phyloP scores from a whole-genome alignment of 2,113 vertebrate species.

The Haliaeetus leucogaster region DNA sequence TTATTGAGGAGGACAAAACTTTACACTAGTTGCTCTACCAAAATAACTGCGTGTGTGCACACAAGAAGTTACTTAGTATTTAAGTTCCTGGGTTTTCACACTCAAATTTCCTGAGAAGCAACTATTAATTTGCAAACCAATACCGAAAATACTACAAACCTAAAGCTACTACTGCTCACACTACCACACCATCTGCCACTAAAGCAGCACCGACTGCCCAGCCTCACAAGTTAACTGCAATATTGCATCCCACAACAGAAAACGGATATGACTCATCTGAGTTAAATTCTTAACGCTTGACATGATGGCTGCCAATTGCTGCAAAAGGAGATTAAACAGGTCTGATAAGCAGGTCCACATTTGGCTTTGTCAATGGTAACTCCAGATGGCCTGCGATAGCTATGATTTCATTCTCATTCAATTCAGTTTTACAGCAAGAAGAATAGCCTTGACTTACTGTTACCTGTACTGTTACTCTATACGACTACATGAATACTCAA shows the following conservation, averaged over 20 bases:
- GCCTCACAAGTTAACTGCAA: not conserved
- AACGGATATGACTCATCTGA: constrained; percentile 63
- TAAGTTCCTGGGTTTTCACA: not conserved
- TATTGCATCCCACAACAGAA: constrained; percentile 14
- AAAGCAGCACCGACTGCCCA: not conserved
- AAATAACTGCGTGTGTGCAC: not conserved
- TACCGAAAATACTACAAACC: not conserved
- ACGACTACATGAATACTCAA: not conserved
- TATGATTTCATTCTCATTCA: not conserved
- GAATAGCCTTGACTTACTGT: not conserved
- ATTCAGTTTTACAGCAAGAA: not conserved
- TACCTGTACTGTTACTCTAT: not conserved
- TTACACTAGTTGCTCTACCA: not conserved
- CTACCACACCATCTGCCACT: not conserved
- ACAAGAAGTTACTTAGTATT: not conserved
- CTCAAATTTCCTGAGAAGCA: not conserved
- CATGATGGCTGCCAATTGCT: constrained; percentile 41
- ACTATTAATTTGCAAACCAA: not conserved
- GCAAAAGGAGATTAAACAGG: constrained; percentile 49
- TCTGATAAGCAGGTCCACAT: not conserved
- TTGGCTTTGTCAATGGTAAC: not conserved
- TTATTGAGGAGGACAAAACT: not conserved
- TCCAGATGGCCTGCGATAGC: not conserved
- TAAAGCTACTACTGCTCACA: not conserved
- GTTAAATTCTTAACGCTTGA: constrained; percentile 44